Base-by-base conservation (phyloP, 2,888 invertebrate species). In the Agriopis aurantiaria region DNA sequence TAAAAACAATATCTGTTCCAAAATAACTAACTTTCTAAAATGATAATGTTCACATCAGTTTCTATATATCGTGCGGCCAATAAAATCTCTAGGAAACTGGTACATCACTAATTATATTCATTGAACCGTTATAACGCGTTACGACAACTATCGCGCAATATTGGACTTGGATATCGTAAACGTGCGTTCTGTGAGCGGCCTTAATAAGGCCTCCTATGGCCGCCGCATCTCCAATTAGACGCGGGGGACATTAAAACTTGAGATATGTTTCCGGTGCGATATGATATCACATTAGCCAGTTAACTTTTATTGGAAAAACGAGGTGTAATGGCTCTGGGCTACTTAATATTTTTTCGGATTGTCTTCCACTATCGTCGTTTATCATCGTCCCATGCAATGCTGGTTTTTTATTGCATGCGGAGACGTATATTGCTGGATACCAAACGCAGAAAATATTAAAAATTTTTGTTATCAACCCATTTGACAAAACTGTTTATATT, bases 191-290 rank as follows among this genome's bases (percentile, higher is more conserved):
- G 66, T 65, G 69, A 68, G 72, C 72, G 74, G 74, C 74, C 75
- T 75, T 76, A 75, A 75, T 76, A 76, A 78, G 71, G 63, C 81
- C 80, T 79, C 75, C 55, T 41, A 60, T 69, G 63, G 75, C 66
- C 64, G 46, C 46, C 76, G 79, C 82, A 79, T 83, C 82, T 80
- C 85, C 85, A 88, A 89, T 88, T 87, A 89, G 84, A 82, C 65
- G 72, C 65, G 68, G 75, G 75, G 65, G 80, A 85, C 86, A 88
- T 89, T 88, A 87, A 82, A 80, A 80, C 76, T 80, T 85, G 84
- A 89, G 84, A 86, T 86, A 89, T 90, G 88, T 86, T 85, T 91
- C 91, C 90, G 89, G 90, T 89, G 89, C 84, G 82, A 85, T 89
- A 89, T 88, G 88, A 82, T 82, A 75, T 75, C 73, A 74, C 74